Evolutionary conservation across 2,888 invertebrate genomes (phyloP).

Genomic region (Melieria picta): DNA sequence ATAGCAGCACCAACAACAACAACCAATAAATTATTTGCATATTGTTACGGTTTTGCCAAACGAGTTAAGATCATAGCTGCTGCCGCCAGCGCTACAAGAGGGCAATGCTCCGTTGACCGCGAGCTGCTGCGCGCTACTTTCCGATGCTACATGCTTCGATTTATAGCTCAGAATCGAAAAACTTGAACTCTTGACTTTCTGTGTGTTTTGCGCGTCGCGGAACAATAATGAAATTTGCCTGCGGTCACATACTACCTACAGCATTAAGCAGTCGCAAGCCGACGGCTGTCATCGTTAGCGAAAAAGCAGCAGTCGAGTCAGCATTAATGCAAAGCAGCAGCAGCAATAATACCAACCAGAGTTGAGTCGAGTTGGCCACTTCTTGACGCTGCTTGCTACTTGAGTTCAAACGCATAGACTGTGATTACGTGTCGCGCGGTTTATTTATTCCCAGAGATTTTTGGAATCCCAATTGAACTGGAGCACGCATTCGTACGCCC

Average conservation of each 20-base stretch:
- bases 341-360: not conserved
- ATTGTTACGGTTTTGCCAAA: not conserved
- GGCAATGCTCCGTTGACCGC: not conserved
- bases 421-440: not conserved
- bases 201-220: not conserved
- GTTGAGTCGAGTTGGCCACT: not conserved
- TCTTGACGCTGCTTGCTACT: too few species aligned
- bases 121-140: not conserved
- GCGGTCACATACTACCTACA: not conserved
- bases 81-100: not conserved
- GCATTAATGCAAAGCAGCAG: slow-evolving; percentile 13
- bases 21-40: not conserved
- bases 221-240: not conserved
- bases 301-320: slow-evolving; percentile 18
- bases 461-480: not conserved
- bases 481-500: not conserved
- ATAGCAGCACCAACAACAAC: too few species aligned
- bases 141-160: too few species aligned
- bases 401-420: too few species aligned
- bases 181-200: not conserved
- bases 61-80: not conserved
- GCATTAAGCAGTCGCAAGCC: too few species aligned
- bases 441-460: too few species aligned
- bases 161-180: not conserved
- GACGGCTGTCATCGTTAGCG: not conserved